Evolutionary conservation across 2,888 invertebrate genomes (phyloP), one percentile per base, ranked within the genome.

Genomic region (Clanis bilineata): DNA sequence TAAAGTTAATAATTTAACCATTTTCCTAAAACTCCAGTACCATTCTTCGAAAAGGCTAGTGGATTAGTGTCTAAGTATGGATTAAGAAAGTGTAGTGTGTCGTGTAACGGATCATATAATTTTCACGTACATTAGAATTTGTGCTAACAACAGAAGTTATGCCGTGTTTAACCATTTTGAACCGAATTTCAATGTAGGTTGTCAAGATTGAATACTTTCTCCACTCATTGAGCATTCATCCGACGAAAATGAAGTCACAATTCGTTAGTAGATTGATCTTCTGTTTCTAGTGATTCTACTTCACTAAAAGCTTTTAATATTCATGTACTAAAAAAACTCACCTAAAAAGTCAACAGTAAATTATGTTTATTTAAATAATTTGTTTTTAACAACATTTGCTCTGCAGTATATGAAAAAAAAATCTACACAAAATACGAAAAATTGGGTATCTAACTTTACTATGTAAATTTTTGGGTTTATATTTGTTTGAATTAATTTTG

Each of bases 21-120:
- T 59, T 56, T 38, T 59, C 10, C 18, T 56, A 61, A 60, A 62
- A 66, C 51, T 63, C 59, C 61, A 63, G 61, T 57, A 60, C 61
- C 62, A 61, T 64, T 39, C 60, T 65, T 59, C 22, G 63, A 62
- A 67, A 68, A 57, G 62, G 62, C 58, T 47, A 58, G 56, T 51
- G 65, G 67, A 70, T 67, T 69, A 71, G 65, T 57, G 60, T 39
- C 56, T 45, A 57, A 58, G 62, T 32, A 63, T 61, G 59, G 65
- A 68, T 64, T 67, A 69, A 54, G 64, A 65, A 69, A 72, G 66
- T 69, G 62, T 65, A 62, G 64, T 61, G 63, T 62, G 65, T 63
- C 69, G 59, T n/a, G 60, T 64, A 73, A 72, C 74, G 70, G 74
- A 28, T 3, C 23, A 59, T 54, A 22, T 62, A 67, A 70, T 74